Conservation (phyloP, 2,888 invertebrate species). For the Thecocarcelia acutangulata region DNA sequence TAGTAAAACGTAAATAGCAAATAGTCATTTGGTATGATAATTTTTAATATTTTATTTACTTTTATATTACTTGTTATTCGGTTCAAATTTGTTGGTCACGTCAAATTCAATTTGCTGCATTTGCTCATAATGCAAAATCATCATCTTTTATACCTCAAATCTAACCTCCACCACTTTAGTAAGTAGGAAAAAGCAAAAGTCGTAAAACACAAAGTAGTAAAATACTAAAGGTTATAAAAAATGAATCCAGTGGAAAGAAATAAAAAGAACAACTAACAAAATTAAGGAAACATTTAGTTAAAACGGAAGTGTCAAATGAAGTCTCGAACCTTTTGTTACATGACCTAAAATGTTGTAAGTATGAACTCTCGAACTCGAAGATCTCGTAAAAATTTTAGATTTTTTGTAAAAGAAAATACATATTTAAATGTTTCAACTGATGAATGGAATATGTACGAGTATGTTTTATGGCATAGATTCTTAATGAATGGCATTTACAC, state of each 20-base stretch:
- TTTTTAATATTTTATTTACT: no score
- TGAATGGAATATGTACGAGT: conserved; percentile 26
- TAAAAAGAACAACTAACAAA: conserved; percentile 4
- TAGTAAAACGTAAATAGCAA: no score
- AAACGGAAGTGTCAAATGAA: conserved; percentile 50
- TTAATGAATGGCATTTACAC: conserved; percentile 7
- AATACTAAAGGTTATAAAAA: conserved; percentile 62
- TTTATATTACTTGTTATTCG: no score
- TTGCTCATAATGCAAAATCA: conserved; percentile 30
- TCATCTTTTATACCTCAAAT: conserved; percentile 2
- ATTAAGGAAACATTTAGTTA: conserved; percentile 45
- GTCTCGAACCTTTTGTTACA: conserved; percentile 51
- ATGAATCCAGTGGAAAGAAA: conserved; percentile 39
- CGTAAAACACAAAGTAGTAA: conserved; percentile 53
- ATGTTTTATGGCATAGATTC: conserved; percentile 20
- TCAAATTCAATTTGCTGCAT: conserved; percentile 1
- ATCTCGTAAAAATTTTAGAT: conserved; percentile 39
- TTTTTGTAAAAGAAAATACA: conserved; percentile 39
- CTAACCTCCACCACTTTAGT: conserved; percentile 39
- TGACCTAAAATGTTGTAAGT: conserved; percentile 53
- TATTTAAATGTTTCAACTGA: conserved; percentile 48
- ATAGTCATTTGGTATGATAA: no score
- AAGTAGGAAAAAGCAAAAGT: neutral
- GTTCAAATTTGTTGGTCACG: conserved; percentile 16
- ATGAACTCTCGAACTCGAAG: conserved; percentile 34